These are phyloP conservation scores for Agrenia bidenticulata DNA, from an alignment of 2,888 invertebrate genomes.

Conservation along the genomic window DNA sequence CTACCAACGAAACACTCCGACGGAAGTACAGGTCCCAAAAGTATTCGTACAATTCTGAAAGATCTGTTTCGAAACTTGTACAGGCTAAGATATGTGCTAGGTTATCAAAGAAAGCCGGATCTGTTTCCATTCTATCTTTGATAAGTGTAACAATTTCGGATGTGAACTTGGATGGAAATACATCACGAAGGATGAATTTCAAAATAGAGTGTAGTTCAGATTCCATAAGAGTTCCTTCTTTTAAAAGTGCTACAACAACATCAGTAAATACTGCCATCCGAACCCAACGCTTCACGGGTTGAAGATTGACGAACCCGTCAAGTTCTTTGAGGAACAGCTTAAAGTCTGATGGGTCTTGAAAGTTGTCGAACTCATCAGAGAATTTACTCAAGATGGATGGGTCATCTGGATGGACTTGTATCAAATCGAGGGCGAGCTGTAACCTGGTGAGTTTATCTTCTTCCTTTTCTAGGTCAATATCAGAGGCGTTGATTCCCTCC, in stretches of 20 bases:
- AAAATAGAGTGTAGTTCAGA: conserved; percentile 23
- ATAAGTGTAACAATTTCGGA: conserved; percentile 18
- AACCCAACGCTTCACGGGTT: conserved; percentile 36
- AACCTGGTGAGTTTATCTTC: conserved; percentile 23
- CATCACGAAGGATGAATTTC: conserved; percentile 24
- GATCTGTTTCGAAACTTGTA: conserved; percentile 25
- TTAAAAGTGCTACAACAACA: conserved; percentile 20
- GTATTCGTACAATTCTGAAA: conserved; percentile 20
- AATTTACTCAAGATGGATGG: conserved; percentile 32
- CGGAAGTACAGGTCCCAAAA: conserved; percentile 28
- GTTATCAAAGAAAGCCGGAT: conserved; percentile 25
- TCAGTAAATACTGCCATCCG: conserved; percentile 39
- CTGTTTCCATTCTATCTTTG: conserved; percentile 22
- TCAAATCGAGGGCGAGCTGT: conserved; percentile 34
- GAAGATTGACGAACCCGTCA: conserved; percentile 18
- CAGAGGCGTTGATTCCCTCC: conserved; percentile 20
- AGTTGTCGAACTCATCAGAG: conserved; percentile 38
- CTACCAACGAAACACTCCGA: conserved; percentile 20
- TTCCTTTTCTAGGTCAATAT: conserved; percentile 24
- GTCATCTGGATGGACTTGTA: conserved; percentile 29
- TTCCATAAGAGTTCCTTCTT: conserved; percentile 16
- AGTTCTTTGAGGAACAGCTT: conserved; percentile 34
- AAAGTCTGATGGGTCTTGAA: conserved; percentile 25
- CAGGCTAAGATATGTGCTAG: conserved; percentile 26
- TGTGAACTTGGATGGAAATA: conserved; percentile 18